Conservation (phyloP, 2,888 invertebrate species). For the Himalopsyche japonica region DNA sequence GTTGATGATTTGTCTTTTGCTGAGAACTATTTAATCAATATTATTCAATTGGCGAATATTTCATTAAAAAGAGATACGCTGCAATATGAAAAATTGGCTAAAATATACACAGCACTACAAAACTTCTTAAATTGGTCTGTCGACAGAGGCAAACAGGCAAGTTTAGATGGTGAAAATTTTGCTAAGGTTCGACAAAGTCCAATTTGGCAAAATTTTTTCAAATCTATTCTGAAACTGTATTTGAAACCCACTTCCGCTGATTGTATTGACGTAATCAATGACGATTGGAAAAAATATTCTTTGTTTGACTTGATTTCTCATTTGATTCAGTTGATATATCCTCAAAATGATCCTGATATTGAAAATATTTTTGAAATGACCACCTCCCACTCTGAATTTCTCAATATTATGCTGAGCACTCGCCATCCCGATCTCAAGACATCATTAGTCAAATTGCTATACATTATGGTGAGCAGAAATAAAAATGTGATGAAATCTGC, state of each 20-base stretch:
- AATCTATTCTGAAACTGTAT: slow-evolving; percentile 68
- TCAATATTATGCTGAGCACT: slow-evolving; percentile 67
- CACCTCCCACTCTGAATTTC: slow-evolving; percentile 75
- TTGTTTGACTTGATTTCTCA: slow-evolving; percentile 61
- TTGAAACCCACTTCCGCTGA: slow-evolving; percentile 51
- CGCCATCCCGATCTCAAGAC: slow-evolving; percentile 59
- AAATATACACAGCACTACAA: slow-evolving; percentile 43
- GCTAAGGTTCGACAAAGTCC: slow-evolving; percentile 54
- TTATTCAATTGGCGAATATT: slow-evolving; percentile 58
- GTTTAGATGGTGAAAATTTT: slow-evolving; percentile 47
- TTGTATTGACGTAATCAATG: neutral
- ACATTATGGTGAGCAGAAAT: slow-evolving; percentile 65
- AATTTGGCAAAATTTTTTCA: slow-evolving; percentile 64
- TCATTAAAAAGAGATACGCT: slow-evolving; percentile 52
- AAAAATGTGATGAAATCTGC: slow-evolving; percentile 65
- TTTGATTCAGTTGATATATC: slow-evolving; percentile 62
- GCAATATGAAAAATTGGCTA: slow-evolving; percentile 1
- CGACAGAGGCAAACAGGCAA: slow-evolving; percentile 2
- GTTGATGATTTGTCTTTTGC: neutral
- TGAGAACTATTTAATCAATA: slow-evolving; percentile 57
- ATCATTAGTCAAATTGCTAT: slow-evolving; percentile 67
- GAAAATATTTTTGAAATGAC: slow-evolving; percentile 72
- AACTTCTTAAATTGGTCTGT: slow-evolving; percentile 5
- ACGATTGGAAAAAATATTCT: slow-evolving; percentile 35
- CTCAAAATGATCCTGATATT: slow-evolving; percentile 53